Evolutionary conservation across 1,140 invertebrate species (phyloP), one percentile per base, ranked within the genome.

Genomic region (Drosophila lowei): DNA sequence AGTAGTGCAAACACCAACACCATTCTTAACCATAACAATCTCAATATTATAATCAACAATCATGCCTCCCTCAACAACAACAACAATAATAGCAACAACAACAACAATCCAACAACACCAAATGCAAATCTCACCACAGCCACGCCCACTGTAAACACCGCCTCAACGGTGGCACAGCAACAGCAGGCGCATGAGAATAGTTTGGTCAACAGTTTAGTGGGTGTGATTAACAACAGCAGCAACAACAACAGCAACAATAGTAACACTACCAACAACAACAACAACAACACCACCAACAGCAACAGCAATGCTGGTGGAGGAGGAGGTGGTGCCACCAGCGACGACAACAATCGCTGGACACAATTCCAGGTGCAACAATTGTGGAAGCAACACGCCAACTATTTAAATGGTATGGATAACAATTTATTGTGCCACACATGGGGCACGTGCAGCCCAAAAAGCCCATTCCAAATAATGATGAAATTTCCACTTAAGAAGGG

Each of bases 321-420:
- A 16, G 71, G 42, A 30, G 43, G 48, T 38, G 53, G 53, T n/a
- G 52, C 52, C 18, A 58, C 55, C n/a, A 46, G 44, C 44, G 89
- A 91, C 11, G 90, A 91, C 28, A 89, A 74, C 71, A 91, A 76
- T 74, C 90, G 90, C 38, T 91, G 90, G 90, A 91, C 90, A 48
- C 90, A 91, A 61, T 91, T 91, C 76, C 90, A 91, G 77, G 90
- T 91, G 75, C 90, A 91, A 75, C 90, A 91, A 59, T 66, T 91
- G 61, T 91, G 90, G 90, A 88, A 91, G 73, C 90, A 91, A 79
- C 90, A 91, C 66, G 91, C 91, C n/a, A 88, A 89, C 53, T 91
- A 91, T 61, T 72, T 91, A 43, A 91, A 91, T 60, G 91, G 91
- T 91, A 91, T 81, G 81, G 28, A 73, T 18, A 8, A 28, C 64